Conservation (phyloP, 2,888 invertebrate species). For the Alviniconcha strummeri region DNA sequence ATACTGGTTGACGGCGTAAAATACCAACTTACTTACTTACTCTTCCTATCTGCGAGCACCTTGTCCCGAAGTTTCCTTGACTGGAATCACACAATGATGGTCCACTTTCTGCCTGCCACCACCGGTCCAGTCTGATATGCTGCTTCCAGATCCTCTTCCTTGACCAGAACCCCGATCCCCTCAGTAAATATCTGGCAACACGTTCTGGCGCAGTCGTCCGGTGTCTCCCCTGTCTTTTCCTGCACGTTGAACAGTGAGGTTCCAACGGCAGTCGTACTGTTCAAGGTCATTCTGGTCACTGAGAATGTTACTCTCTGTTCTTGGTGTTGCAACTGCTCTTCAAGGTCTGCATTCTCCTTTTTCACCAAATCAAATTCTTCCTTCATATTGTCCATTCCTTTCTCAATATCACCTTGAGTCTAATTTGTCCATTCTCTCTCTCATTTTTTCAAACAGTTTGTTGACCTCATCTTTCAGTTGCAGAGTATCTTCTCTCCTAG, state of each 20-base stretch:
- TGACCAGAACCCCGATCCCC: not conserved
- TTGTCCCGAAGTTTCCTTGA: not conserved
- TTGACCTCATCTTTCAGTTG: not conserved
- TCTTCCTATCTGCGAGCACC: not conserved
- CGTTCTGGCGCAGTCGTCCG: not conserved
- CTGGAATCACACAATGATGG: not conserved
- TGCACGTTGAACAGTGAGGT: not conserved
- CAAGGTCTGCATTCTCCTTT: not conserved
- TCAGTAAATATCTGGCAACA: not conserved
- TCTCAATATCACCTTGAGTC: not conserved
- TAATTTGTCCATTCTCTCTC: not conserved
- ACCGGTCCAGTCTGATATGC: not conserved
- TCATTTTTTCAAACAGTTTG: not conserved
- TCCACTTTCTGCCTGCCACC: not conserved
- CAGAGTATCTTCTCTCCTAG: no score
- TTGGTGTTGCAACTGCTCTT: not conserved
- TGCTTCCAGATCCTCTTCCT: not conserved
- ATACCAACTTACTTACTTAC: no score
- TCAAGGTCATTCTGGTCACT: not conserved
- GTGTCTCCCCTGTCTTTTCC: not conserved
- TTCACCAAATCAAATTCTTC: not conserved
- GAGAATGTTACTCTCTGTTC: not conserved
- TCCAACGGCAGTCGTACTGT: not conserved
- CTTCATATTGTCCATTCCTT: not conserved
- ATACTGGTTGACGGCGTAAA: no score